phyloP scores from a whole-genome alignment of 1,140 invertebrate species.

The Drosophila kohkoa region DNA sequence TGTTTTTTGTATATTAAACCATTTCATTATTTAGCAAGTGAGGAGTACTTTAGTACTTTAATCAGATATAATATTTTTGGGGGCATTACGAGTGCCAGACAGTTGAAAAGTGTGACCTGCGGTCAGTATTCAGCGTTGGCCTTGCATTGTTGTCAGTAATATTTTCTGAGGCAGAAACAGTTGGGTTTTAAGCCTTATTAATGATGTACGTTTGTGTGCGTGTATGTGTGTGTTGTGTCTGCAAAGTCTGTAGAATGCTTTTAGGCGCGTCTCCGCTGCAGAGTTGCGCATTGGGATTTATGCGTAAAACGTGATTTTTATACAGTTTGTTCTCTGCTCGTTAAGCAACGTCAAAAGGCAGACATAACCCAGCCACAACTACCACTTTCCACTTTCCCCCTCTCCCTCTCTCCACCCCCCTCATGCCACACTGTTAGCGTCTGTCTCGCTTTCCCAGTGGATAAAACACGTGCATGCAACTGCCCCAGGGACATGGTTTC shows the following conservation, averaged over 20 bases:
- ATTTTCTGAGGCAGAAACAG: not conserved
- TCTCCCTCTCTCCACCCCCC: no score
- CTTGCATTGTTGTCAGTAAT: slow-evolving; percentile 12
- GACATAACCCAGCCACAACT: slow-evolving; percentile 16
- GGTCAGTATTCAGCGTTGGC: not conserved
- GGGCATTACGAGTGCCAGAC: slow-evolving; percentile 17
- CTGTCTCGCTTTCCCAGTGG: slow-evolving; percentile 5
- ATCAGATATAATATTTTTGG: slow-evolving; percentile 20
- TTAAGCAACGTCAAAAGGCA: slow-evolving; percentile 10
- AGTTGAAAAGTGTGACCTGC: slow-evolving; percentile 4
- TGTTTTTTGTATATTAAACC: slow-evolving; percentile 32
- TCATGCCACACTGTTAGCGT: not conserved
- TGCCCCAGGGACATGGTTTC: slow-evolving; percentile 19
- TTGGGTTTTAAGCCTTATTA: slow-evolving; percentile 22
- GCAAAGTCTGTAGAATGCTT: slow-evolving; percentile 24
- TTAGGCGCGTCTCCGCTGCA: slow-evolving; percentile 28
- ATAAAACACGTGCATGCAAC: slow-evolving; percentile 32
- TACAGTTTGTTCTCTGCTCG: slow-evolving; percentile 27
- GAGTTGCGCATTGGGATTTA: slow-evolving; percentile 42
- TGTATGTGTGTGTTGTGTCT: slow-evolving; percentile 8
- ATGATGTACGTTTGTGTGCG: slow-evolving; percentile 8
- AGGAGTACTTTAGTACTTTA: not conserved
- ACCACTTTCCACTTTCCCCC: not conserved
- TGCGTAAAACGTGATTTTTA: slow-evolving; percentile 51
- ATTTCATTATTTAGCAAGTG: not conserved